Conservation (phyloP, 2,888 invertebrate species). For the Sthenelais limicola region DNA sequence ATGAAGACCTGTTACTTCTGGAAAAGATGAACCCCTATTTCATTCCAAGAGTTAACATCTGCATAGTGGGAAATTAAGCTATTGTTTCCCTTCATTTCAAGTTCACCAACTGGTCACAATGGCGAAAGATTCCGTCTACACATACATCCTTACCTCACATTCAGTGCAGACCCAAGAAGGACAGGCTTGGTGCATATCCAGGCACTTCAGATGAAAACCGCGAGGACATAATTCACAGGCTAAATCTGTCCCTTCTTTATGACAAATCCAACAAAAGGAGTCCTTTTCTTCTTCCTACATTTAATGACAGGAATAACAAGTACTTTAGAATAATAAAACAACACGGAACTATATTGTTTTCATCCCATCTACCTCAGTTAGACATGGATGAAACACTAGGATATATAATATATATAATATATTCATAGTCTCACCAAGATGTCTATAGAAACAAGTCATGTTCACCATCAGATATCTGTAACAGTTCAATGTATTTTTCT, state of each 20-base stretch:
- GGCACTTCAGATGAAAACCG: slow-evolving; percentile 87
- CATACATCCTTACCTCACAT: slow-evolving; percentile 75
- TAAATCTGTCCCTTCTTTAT: slow-evolving; percentile 76
- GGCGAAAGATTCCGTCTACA: too few relatives aligned
- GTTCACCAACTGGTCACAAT: too few relatives aligned
- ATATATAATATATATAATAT: too few relatives aligned
- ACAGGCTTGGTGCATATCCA: slow-evolving; percentile 56
- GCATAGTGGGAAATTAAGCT: too few relatives aligned
- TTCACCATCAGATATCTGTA: background rate
- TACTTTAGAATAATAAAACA: background rate
- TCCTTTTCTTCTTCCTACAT: slow-evolving; percentile 73
- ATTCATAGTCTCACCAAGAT: background rate
- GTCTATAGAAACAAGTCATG: too few relatives aligned
- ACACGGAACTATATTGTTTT: background rate
- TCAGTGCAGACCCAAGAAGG: slow-evolving; percentile 88
- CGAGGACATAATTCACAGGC: slow-evolving; percentile 88
- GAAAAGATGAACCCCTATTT: too few relatives aligned
- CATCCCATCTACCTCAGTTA: too few relatives aligned
- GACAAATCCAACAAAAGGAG: slow-evolving; percentile 93
- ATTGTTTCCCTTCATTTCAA: too few relatives aligned
- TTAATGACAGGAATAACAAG: background rate
- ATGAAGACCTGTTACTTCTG: too few relatives aligned
- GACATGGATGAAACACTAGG: too few relatives aligned
- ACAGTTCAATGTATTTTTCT: background rate
- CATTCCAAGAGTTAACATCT: too few relatives aligned